These are phyloP conservation scores for Corydoras maculifer DNA, from an alignment of 2,113 vertebrate species.

Conservation along the genomic window DNA sequence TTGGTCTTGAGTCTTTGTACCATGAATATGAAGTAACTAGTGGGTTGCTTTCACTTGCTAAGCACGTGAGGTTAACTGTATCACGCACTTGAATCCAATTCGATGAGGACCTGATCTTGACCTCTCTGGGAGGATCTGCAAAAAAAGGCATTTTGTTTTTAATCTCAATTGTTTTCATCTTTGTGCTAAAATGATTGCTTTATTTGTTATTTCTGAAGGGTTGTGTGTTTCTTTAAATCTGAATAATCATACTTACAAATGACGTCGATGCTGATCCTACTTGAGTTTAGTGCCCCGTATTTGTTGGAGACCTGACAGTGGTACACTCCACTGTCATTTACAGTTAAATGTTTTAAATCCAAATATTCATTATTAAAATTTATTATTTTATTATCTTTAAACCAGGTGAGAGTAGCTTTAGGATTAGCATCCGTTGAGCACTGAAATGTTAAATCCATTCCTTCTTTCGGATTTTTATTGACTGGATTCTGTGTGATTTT, in stretches of 20 bases:
- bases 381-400: not conserved
- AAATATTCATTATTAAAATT: not conserved
- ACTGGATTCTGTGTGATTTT: fast-evolving
- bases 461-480: fast-evolving
- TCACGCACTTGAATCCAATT: slow-evolving; percentile 11
- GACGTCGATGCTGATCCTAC: not conserved
- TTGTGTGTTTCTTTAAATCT: no score
- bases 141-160: not conserved
- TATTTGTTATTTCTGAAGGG: not conserved
- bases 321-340: slow-evolving; percentile 38
- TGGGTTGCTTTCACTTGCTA: slow-evolving; percentile 40
- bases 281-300: fast-evolving
- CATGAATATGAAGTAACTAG: slow-evolving; percentile 8
- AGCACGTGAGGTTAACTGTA: slow-evolving; percentile 33
- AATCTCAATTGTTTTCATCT: not conserved
- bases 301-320: slow-evolving; percentile 43
- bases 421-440: slow-evolving; percentile 49
- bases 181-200: no score
- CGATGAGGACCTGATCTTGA: fast-evolving
- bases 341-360: not conserved
- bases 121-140: slow-evolving; percentile 49
- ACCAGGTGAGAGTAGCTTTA: slow-evolving; percentile 34
- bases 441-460: slow-evolving; percentile 22
- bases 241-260: slow-evolving; percentile 46
- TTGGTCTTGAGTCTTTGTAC: fast-evolving